Percentiles rank a stretch among this genome's conserved stretches.
phyloP scores from a whole-genome alignment of 2,797 vertebrate species.

The Florisuga fusca region DNA sequence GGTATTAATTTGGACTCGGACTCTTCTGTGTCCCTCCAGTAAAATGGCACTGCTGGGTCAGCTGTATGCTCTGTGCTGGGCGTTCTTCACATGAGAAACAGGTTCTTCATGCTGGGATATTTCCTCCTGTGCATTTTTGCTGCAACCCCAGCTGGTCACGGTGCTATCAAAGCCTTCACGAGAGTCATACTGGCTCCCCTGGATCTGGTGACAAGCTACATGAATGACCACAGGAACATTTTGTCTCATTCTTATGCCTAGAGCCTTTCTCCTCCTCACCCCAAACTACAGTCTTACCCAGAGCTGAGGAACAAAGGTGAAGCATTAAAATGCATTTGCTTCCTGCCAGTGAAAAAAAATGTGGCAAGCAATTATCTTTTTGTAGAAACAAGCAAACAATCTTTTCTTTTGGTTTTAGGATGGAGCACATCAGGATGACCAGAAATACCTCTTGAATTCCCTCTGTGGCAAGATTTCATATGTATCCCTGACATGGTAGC shows the following conservation, averaged over 20 bases:
- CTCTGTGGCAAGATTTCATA: not conserved
- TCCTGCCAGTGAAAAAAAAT: not conserved
- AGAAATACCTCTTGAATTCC: not conserved
- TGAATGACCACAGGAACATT: constrained; percentile 6
- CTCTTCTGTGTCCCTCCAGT: accelerated
- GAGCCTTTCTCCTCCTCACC: not conserved
- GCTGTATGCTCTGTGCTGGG: not conserved
- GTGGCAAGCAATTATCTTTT: not conserved
- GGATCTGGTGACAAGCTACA: not conserved
- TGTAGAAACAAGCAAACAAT: not conserved
- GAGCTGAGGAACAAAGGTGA: not conserved
- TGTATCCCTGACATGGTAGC: not conserved
- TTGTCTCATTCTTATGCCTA: constrained; percentile 2
- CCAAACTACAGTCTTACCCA: not conserved
- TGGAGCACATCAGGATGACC: not conserved
- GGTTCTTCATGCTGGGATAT: not conserved
- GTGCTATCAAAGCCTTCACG: not conserved
- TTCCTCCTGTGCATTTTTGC: not conserved
- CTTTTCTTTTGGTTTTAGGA: not conserved
- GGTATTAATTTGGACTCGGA: accelerated
- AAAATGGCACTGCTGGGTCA: accelerated
- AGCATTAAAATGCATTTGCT: not conserved
- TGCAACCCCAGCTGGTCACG: not conserved
- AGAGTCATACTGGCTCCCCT: not conserved
- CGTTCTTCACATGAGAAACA: not conserved